Percentiles rank a stretch among this genome's conserved stretches.
Evolutionary conservation across 2,888 invertebrate genomes (phyloP).

Genomic region (Nysson spinosus): DNA sequence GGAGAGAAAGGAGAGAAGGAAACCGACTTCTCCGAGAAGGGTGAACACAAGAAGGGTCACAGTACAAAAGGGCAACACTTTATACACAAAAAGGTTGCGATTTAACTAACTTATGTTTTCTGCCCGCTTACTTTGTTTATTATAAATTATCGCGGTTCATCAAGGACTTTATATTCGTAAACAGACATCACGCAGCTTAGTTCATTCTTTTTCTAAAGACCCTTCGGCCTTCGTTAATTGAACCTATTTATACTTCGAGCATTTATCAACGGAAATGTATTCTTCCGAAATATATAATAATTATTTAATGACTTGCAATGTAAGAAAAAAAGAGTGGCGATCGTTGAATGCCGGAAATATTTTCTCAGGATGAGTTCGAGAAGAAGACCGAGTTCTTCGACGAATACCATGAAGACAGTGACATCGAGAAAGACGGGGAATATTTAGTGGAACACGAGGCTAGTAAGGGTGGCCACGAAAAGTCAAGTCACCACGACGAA

Average conservation of each 20-base stretch:
- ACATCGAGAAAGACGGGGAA: slow-evolving; percentile 83
- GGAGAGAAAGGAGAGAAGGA: slow-evolving; percentile 80
- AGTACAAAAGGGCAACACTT: slow-evolving; percentile 78
- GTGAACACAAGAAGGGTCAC: slow-evolving; percentile 77
- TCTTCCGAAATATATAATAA: neutral
- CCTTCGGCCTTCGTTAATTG: no score
- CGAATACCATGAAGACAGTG: slow-evolving; percentile 84
- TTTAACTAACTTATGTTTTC: no score
- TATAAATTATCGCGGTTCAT: no score
- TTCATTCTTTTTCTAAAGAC: no score
- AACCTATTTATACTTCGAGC: no score
- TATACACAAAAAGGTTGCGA: slow-evolving; percentile 75
- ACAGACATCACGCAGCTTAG: no score
- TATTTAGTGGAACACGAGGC: slow-evolving; percentile 79
- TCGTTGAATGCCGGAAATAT: no score
- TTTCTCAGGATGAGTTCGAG: slow-evolving; percentile 82
- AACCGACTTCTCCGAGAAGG: slow-evolving; percentile 74
- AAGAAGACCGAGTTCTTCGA: slow-evolving; percentile 88
- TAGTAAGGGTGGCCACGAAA: slow-evolving; percentile 81
- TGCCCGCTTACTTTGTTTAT: no score
- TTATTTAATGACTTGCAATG: no score
- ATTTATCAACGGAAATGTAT: neutral
- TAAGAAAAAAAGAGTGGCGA: no score
- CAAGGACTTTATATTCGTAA: no score
- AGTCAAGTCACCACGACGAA: slow-evolving; percentile 79